Percentiles rank a stretch among this genome's conserved stretches.
phyloP scores from a whole-genome alignment of 2,888 invertebrate species.

The Diadegma fenestrale region DNA sequence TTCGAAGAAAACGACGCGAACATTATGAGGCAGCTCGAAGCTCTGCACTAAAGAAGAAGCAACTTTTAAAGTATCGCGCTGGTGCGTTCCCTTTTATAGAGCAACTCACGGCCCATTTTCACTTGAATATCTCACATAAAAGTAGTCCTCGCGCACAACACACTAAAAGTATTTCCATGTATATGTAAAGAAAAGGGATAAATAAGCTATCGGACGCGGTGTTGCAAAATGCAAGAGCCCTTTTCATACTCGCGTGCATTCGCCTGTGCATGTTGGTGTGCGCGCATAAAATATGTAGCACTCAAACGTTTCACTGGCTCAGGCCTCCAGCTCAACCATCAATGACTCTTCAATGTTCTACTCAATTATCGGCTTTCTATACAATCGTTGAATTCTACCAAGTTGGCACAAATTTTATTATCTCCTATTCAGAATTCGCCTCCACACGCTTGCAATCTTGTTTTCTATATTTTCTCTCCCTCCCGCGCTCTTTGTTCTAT shows the following conservation, averaged over 20 bases:
- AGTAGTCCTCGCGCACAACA: constrained; percentile 23
- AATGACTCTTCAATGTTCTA: constrained; percentile 63
- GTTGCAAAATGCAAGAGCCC: constrained; percentile 26
- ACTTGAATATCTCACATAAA: constrained; percentile 27
- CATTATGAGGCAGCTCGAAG: constrained; percentile 17
- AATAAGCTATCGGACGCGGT: neutral
- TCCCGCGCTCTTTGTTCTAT: neutral
- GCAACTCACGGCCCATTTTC: constrained; percentile 45
- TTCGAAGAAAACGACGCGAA: neutral
- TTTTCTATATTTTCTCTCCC: constrained; percentile 22
- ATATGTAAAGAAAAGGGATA: neutral
- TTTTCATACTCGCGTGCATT: neutral
- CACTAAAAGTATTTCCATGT: neutral
- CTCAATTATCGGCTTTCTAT: constrained; percentile 63
- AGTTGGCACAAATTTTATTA: constrained; percentile 12
- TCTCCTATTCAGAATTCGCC: constrained; percentile 47
- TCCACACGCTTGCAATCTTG: constrained; percentile 36
- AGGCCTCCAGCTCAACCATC: constrained; percentile 6
- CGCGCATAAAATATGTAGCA: neutral
- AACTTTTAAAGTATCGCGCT: constrained; percentile 39
- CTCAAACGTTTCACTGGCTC: constrained; percentile 24
- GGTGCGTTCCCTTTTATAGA: constrained; percentile 44
- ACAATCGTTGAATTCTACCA: constrained; percentile 32
- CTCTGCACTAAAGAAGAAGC: neutral
- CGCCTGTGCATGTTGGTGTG: neutral